phyloP scores from a whole-genome alignment of 92 coral and sea anemone genomes.

The Plumapathes pennacea region DNA sequence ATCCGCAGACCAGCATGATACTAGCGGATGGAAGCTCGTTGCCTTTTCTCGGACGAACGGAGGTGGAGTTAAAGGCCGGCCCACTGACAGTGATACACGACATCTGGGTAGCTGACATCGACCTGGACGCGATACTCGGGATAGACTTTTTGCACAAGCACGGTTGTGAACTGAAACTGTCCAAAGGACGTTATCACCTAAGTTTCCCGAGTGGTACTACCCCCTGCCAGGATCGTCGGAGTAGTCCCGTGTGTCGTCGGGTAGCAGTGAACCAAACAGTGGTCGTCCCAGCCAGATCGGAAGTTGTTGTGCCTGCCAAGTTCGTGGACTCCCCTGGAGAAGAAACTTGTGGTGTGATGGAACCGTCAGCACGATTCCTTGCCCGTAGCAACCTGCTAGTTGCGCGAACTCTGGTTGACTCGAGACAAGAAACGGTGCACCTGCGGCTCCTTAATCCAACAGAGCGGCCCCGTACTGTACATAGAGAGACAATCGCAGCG shows the following conservation, averaged over 20 bases:
- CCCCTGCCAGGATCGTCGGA: conserved; percentile 29
- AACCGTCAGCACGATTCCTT: conserved; percentile 1
- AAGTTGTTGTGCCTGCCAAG: conserved; percentile 32
- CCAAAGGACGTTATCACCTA: conserved; percentile 11
- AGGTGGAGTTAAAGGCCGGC: conserved; percentile 20
- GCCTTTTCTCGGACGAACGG: conserved; percentile 8
- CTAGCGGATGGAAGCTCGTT: conserved; percentile 13
- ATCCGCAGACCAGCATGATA: conserved; percentile 1
- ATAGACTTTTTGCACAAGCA: conserved; percentile 49
- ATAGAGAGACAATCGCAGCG: not conserved
- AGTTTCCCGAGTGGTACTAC: conserved; percentile 14
- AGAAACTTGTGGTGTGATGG: conserved; percentile 7
- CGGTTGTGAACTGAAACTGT: conserved; percentile 43
- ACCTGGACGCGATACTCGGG: conserved; percentile 44
- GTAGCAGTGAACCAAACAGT: conserved; percentile 18
- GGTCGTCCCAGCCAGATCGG: conserved; percentile 20
- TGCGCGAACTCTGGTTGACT: conserved; percentile 39
- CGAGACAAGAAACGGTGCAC: conserved; percentile 12
- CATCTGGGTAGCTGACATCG: conserved; percentile 36
- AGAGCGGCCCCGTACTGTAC: not conserved
- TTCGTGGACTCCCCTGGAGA: conserved; percentile 1
- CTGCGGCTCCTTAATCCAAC: conserved; percentile 41
- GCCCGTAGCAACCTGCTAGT: conserved; percentile 25
- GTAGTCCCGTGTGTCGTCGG: conserved; percentile 5
- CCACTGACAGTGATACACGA: conserved; percentile 20